Evolutionary conservation across 2,113 vertebrate genomes (phyloP), one percentile per base, ranked within the genome.

Genomic region (Cygnus atratus): DNA sequence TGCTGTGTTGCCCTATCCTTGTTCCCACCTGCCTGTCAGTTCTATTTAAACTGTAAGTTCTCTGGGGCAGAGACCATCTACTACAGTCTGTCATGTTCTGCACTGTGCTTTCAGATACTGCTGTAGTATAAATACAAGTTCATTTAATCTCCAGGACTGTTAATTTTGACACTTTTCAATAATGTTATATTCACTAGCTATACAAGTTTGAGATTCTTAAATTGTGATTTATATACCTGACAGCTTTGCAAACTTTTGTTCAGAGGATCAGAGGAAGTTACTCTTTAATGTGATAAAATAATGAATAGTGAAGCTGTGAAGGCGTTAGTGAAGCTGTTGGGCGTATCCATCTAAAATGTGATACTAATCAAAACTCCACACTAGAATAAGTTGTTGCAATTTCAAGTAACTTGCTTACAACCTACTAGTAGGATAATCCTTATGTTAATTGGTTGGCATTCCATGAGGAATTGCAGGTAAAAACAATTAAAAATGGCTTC

Each of bases 401-500:
- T 90, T 52, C 33, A 15, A 57, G 25, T 22, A 41, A 91, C 25
- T 94, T 62, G 29, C 79, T 67, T 92, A 76, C 72, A 70, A 94
- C 87, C 75, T 74, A 44, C 61, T 84, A 81, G 82, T 57, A 81
- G 57, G 88, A 73, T 89, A 62, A 80, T 28, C 88, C 25, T 66
- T 90, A 86, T 67, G 29, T 35, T 87, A 91, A 73, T 87, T 59
- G 57, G 37, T 67, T 84, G 90, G 24, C 57, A 83, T 89, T 96
- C 84, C 66, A 39, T 13, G 84, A 50, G 35, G 65, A n/a, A 92
- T 10, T 87, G 75, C 35, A 63, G n/a, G 17, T 67, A 90, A 90
- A 55, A 70, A 86, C 86, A 96, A 95, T 79, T 84, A 88, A 92
- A 78, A 83, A 8, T 77, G 21, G 9, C 35, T 95, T 96, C 41